Conservation (phyloP, 1,140 invertebrate genomes). For the Drosophila novamexicana region DNA sequence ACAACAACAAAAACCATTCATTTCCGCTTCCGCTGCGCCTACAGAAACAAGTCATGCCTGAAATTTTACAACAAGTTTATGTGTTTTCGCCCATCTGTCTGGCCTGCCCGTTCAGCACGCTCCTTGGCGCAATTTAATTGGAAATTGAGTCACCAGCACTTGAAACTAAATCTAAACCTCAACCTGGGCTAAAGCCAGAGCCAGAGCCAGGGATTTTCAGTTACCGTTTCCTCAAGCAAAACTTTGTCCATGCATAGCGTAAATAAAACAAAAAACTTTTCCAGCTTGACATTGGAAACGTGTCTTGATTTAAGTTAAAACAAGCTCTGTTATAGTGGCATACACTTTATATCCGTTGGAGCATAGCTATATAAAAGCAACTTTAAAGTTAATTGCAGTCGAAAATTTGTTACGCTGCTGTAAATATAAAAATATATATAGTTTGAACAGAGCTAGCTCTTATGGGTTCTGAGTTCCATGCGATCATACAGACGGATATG, state of each 20-base stretch:
- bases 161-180: constrained; percentile 10
- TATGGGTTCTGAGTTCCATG: too few relatives aligned
- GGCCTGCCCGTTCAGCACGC: not conserved
- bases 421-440: too few relatives aligned
- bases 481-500: too few relatives aligned
- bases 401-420: not conserved
- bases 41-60: constrained; percentile 62
- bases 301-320: constrained; percentile 20
- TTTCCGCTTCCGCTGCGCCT: constrained; percentile 67
- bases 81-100: constrained; percentile 7
- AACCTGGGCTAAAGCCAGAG: not conserved
- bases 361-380: not conserved
- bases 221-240: not conserved
- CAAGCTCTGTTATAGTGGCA: not conserved
- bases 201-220: not conserved
- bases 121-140: constrained; percentile 38
- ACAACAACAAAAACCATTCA: constrained; percentile 58
- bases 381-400: not conserved
- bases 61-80: constrained; percentile 57
- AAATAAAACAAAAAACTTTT: constrained; percentile 30
- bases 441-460: too few relatives aligned
- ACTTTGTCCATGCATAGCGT: constrained; percentile 16
- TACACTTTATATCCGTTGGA: not conserved
- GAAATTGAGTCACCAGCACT: constrained; percentile 40
- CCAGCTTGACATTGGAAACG: not conserved